phyloP scores from a whole-genome alignment of 1,140 invertebrate genomes.

The Tribolium madens region DNA sequence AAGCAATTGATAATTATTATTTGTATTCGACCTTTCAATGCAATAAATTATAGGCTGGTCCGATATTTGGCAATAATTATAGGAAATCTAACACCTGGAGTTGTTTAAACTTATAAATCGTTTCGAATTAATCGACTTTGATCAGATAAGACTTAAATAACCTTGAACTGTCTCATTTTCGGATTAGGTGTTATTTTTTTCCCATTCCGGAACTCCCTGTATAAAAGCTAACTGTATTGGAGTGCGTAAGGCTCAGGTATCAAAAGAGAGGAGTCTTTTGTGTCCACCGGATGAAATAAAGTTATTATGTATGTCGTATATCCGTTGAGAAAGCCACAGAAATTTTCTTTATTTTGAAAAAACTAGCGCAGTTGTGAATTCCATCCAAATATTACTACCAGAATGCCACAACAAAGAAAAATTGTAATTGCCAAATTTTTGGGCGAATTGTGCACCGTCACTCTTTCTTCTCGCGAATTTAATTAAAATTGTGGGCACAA shows the following conservation, averaged over 20 bases:
- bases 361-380: neutral
- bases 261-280: conserved; percentile 19
- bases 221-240: conserved; percentile 10
- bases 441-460: no score
- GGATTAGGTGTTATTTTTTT: neutral
- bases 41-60: conserved; percentile 21
- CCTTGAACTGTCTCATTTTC: neutral
- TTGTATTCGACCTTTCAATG: conserved; percentile 6
- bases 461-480: neutral
- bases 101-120: no score
- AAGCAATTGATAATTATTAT: conserved; percentile 13
- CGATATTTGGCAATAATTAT: neutral
- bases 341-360: neutral
- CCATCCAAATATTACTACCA: neutral
- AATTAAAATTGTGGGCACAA: conserved; percentile 14
- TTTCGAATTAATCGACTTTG: neutral
- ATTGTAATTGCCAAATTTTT: neutral
- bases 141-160: neutral
- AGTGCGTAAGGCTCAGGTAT: conserved; percentile 1
- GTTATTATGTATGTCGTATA: conserved; percentile 27
- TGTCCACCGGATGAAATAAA: conserved; percentile 22
- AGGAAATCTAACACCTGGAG: no score
- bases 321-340: conserved; percentile 9
- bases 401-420: neutral
- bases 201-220: neutral